Percentiles rank a stretch among this genome's conserved stretches.
These are phyloP conservation scores for Nicator chloris DNA, from an alignment of 2,113 vertebrate genomes.

Conservation along the genomic window DNA sequence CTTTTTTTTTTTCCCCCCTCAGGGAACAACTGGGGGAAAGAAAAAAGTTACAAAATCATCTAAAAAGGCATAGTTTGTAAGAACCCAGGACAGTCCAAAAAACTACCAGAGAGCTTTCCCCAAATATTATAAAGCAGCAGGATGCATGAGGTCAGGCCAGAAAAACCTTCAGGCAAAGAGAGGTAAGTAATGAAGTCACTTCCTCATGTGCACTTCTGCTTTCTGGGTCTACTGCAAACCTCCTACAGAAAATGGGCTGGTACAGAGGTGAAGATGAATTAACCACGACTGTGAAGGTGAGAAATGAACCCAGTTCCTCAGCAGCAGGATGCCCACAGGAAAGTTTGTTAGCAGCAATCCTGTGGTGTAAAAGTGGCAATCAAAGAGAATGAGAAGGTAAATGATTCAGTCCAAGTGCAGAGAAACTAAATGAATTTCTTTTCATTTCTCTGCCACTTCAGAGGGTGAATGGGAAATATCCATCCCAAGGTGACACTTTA, in stretches of 20 bases:
- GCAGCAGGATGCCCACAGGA: neutral
- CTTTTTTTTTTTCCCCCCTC: neutral
- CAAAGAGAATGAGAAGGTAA: neutral
- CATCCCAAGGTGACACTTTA: constrained; percentile 41
- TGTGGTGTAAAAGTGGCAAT: neutral
- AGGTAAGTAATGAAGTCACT: neutral
- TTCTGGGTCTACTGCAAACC: neutral
- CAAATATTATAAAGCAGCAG: neutral
- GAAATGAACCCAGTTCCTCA: neutral
- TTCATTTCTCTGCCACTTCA: constrained; percentile 1
- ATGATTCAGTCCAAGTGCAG: neutral
- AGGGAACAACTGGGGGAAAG: rapidly evolving
- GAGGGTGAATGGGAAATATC: constrained; percentile 39
- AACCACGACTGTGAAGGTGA: neutral
- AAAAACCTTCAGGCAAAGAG: neutral
- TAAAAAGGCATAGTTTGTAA: neutral
- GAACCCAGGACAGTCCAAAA: neutral
- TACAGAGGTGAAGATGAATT: neutral
- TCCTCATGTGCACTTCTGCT: neutral
- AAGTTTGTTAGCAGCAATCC: neutral
- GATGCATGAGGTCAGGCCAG: neutral
- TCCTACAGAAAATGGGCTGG: neutral
- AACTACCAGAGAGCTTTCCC: neutral
- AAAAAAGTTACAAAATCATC: neutral
- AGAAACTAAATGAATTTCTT: neutral